phyloP scores from a whole-genome alignment of 2,113 vertebrate genomes.

The Cyprinodon tularosa region DNA sequence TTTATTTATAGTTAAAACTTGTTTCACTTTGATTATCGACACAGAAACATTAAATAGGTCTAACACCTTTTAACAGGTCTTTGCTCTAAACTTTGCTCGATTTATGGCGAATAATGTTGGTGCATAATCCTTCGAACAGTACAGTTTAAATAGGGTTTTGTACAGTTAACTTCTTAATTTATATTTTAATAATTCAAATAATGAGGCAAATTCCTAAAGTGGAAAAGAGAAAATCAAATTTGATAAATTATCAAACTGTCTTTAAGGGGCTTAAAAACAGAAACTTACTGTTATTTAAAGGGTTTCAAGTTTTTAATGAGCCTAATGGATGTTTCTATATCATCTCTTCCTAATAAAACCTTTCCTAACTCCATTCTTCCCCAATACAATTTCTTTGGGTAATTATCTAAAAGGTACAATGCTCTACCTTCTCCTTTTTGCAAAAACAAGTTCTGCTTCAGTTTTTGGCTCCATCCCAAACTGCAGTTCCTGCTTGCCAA shows the following conservation, averaged over 20 bases:
- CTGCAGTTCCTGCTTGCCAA: conserved; percentile 41
- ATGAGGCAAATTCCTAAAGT: too few species aligned
- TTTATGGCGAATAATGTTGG: too few species aligned
- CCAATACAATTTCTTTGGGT: conserved; percentile 35
- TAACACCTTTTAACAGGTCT: too few species aligned
- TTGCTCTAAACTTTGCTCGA: too few species aligned
- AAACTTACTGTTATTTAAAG: too few species aligned
- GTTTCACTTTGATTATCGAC: too few species aligned
- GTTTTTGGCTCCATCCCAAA: conserved; percentile 29
- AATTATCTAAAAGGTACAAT: conserved; percentile 48
- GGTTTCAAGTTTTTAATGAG: not conserved
- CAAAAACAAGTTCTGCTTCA: conserved; percentile 37
- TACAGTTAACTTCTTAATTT: too few species aligned
- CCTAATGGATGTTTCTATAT: not conserved
- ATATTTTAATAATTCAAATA: too few species aligned
- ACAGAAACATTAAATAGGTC: too few species aligned
- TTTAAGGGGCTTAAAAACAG: not conserved
- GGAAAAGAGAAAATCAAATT: not conserved
- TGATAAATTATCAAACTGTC: not conserved
- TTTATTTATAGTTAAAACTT: too few species aligned
- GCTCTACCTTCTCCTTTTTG: conserved; percentile 25
- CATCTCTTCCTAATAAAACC: conserved; percentile 14
- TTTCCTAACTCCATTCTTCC: conserved; percentile 8
- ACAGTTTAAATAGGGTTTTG: too few species aligned
- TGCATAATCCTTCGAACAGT: too few species aligned